Evolutionary conservation across 1,140 invertebrate genomes (phyloP), one percentile per base, ranked within the genome.

Genomic region (Drosophila nikananu): DNA sequence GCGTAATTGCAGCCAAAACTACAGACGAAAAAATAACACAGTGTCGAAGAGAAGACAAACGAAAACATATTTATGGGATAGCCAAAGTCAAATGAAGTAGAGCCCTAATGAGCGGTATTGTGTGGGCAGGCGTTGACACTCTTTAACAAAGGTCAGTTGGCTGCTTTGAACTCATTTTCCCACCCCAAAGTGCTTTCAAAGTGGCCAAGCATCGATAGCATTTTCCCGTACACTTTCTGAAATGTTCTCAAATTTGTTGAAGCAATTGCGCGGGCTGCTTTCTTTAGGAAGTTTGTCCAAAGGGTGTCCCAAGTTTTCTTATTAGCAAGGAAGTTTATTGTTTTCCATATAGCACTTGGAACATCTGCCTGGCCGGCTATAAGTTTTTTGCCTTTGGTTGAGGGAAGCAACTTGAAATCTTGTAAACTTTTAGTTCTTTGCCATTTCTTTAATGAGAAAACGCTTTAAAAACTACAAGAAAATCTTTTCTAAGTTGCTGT

Each of bases 1-100:
- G 76, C 76, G 77, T 79, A 79, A 79, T 79, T 79, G 77, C 77
- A 72, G 67, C 60, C 60, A 23, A 79, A 78, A 78, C 41, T 68
- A 49, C 41, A 54, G 37, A 39, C 19, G 54, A 27, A 55, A 55
- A 61, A 70, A 52, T 23, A 49, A 60, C 44, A 70, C 27, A 46
- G 21, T 19, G 63, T 46, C 62, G 23, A 66, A 30, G 21, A 51
- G 61, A 27, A 49, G 39, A 58, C 55, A 55, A 55, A 27, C 44
- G 25, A 68, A 63, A 32, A 78, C 49, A 42, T 46, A 54, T 62
- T 32, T 55, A 55, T 55, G 32, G 54, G 8, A 17, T 23, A 39
- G 55, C 49, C 52, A 44, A 73, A 60, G 70, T 52, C 54, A 49
- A 73, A 73, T 61, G 54, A 42, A 72, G 70, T 60, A 49, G 37